Evolutionary conservation across 2,888 invertebrate genomes (phyloP).

Genomic region (Metallyticus violacea): DNA sequence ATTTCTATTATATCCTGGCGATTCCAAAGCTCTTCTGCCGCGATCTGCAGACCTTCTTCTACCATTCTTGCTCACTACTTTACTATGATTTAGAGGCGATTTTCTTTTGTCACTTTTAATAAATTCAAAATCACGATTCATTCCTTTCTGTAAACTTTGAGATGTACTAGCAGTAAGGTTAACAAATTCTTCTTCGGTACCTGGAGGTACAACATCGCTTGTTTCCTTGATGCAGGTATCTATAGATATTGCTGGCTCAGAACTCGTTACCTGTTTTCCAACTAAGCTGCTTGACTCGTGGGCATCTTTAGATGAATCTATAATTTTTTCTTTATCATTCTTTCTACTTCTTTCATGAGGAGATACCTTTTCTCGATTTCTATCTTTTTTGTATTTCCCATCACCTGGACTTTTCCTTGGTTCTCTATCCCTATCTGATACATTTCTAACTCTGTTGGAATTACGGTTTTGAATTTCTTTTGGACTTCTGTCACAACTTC

Average conservation of each 20-base stretch:
- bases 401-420: not conserved
- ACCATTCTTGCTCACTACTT: not conserved
- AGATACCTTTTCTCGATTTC: not conserved
- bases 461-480: not conserved
- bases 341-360: not conserved
- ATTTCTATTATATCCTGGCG: not conserved
- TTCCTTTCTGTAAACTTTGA: not conserved
- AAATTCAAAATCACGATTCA: too few species aligned
- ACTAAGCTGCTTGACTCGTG: not conserved
- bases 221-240: not conserved
- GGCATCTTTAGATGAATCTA: not conserved
- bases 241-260: not conserved
- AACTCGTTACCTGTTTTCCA: not conserved
- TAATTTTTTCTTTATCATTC: not conserved
- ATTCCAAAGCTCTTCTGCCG: not conserved
- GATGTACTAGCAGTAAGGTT: not conserved
- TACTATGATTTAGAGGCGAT: not conserved
- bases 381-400: not conserved
- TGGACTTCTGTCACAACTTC: not conserved
- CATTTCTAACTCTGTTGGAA: not conserved
- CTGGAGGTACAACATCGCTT: not conserved
- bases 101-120: too few species aligned
- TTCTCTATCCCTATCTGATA: not conserved
- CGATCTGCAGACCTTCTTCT: not conserved
- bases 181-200: not conserved